Evolutionary conservation across 2,797 vertebrate genomes (phyloP).

Genomic region (Pseudomugil gertrudae): DNA sequence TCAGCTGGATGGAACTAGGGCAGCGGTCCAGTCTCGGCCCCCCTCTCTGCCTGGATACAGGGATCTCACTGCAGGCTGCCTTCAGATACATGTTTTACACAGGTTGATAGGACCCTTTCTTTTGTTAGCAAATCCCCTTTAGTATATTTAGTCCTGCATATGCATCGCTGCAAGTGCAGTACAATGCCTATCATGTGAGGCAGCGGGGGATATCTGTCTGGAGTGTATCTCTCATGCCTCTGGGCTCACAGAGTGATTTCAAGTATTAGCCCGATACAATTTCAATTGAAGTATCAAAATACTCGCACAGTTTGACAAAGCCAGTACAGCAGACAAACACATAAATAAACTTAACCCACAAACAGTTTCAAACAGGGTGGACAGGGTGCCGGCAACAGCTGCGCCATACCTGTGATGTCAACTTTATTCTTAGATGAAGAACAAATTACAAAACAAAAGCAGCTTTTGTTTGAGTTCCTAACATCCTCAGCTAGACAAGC

Average conservation of each 20-base stretch:
- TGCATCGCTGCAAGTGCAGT: conserved; percentile 51
- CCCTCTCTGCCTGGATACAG: conserved; percentile 67
- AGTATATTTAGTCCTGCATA: conserved; percentile 58
- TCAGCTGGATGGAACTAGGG: conserved; percentile 55
- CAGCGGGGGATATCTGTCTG: conserved; percentile 37
- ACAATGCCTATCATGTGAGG: conserved; percentile 43
- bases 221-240: conserved; percentile 40
- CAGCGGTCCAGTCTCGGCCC: conserved; percentile 61
- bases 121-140: conserved; percentile 52
- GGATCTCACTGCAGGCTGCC: conserved; percentile 70
- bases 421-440: conserved; percentile 73
- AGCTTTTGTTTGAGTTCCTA: conserved; percentile 54
- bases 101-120: conserved; percentile 39
- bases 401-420: conserved; percentile 62
- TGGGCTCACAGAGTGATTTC: conserved; percentile 36
- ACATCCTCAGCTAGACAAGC: conserved; percentile 41
- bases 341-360: conserved; percentile 22
- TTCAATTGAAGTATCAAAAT: conserved; percentile 40
- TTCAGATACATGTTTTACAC: conserved; percentile 74
- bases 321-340: conserved; percentile 22
- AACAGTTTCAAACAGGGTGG: conserved; percentile 22
- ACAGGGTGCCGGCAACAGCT: conserved; percentile 14
- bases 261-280: conserved; percentile 43
- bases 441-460: conserved; percentile 67
- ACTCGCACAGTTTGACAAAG: conserved; percentile 24